Evolutionary conservation across 2,888 invertebrate species (phyloP).

Genomic region (Orchesellides sinensis): DNA sequence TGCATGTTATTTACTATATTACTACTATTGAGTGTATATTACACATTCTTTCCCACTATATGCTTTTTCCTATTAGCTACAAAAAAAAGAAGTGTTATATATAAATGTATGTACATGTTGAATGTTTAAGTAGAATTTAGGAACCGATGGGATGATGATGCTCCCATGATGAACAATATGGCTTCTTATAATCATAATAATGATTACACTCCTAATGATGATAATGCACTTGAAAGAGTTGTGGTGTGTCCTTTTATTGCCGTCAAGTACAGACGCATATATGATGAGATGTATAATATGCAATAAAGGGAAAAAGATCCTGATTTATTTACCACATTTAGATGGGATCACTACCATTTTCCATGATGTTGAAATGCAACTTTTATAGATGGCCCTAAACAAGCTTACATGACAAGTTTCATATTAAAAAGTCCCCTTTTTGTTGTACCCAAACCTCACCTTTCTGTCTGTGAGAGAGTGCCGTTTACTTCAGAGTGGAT

Average conservation of each 20-base stretch:
- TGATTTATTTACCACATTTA: constrained; percentile 36
- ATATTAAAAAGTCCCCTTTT: neutral
- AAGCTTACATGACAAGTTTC: constrained; percentile 21
- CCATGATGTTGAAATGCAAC: constrained; percentile 44
- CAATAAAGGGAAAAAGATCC: constrained; percentile 11
- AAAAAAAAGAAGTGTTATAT: neutral
- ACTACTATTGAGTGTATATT: neutral
- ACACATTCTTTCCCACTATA: neutral
- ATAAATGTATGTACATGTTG: too few relatives aligned
- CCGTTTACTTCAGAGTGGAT: neutral
- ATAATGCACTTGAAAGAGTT: constrained; percentile 26
- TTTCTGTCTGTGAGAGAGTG: neutral
- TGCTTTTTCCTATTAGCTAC: too few relatives aligned
- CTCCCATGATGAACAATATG: constrained; percentile 14
- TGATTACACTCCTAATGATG: constrained; percentile 28
- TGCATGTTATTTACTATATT: neutral
- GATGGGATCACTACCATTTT: constrained; percentile 36
- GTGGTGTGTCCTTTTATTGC: neutral
- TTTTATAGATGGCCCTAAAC: constrained; percentile 4
- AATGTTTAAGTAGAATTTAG: constrained; percentile 1
- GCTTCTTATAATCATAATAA: constrained; percentile 25
- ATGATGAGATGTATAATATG: neutral
- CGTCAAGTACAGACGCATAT: neutral
- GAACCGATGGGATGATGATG: too few relatives aligned
- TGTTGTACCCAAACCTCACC: neutral